A percentile compares a stretch with the other conserved stretches of the same genome.
These are phyloP conservation scores for Bicyclus anynana DNA, from an alignment of 1,140 invertebrate species.

Conservation along the genomic window DNA sequence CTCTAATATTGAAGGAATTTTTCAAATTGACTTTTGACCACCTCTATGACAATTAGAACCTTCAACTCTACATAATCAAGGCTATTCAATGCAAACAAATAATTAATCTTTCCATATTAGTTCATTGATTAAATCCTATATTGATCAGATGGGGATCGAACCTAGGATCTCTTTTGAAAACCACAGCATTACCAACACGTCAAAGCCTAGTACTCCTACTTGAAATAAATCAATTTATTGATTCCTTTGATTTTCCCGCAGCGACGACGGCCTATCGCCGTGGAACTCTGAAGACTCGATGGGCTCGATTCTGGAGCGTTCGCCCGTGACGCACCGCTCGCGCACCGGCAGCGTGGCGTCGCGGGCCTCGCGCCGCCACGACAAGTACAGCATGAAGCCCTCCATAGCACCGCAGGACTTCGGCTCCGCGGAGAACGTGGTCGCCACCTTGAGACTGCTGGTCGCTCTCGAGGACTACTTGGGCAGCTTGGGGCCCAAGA, in stretches of 20 bases:
- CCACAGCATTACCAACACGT: too few species aligned
- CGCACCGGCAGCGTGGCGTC: constrained; percentile 34
- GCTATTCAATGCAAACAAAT: too few species aligned
- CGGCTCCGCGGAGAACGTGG: constrained; percentile 76
- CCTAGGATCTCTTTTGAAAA: too few species aligned
- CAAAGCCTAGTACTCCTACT: too few species aligned
- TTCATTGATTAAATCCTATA: too few species aligned
- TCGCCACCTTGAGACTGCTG: constrained; percentile 84
- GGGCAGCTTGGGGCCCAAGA: constrained; percentile 87
- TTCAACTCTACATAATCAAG: too few species aligned
- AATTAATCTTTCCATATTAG: too few species aligned
- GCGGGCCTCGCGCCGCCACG: constrained; percentile 18
- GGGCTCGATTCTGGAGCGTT: constrained; percentile 39
- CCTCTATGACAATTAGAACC: too few species aligned
- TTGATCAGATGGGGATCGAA: too few species aligned
- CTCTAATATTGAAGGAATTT: too few species aligned
- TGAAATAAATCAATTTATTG: too few species aligned
- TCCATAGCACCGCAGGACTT: constrained; percentile 31
- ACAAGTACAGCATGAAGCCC: neutral
- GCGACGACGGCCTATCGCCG: constrained; percentile 47
- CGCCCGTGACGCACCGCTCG: constrained; percentile 28
- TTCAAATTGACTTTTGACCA: too few species aligned
- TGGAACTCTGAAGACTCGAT: constrained; percentile 59
- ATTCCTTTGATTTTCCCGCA: constrained; percentile 9
- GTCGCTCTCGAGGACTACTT: constrained; percentile 88